Base-by-base conservation (phyloP, 2,113 vertebrate genomes). In the Gallinago media region DNA sequence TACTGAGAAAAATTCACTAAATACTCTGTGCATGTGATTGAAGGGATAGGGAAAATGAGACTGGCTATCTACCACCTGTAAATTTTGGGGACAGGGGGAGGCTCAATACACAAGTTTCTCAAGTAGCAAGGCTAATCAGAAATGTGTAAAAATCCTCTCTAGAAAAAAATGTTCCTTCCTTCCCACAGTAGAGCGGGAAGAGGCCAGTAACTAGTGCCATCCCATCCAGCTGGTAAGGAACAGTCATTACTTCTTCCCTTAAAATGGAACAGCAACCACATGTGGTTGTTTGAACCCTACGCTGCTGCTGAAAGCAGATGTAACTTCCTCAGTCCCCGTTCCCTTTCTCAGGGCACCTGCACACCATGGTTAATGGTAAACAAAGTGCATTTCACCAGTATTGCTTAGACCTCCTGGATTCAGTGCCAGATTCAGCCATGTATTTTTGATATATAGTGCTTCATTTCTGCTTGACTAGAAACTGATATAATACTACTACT, bases 51-150 rank as follows among this genome's bases (percentile, higher is more conserved):
- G 23, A 75, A 78, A 72, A 68, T 13, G 62, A 76, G 19, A 87
- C 9, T 3, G 1, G 54, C n/a, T 78, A 31, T 27, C 18, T 34
- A 46, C 18, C 0, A 0, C 11, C 19, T 2, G 1, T 31, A 23
- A 4, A 9, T 40, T 74, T 68, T 54, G 52, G 15, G 0, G 0
- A 7, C 25, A 15, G 27, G 14, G 8, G 8, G 32, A 47, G 47
- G 13, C 15, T 55, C 8, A 72, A 12, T 17, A 47, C 38, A 25
- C 3, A 66, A 18, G 17, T 49, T 71, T 89, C n/a, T 93, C n/a
- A 62, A 62, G 55, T 32, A 70, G 44, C 20, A 34, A 25, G 31
- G 36, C 46, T 42, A 56, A 31, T 49, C 31, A 80, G 40, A 94
- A 84, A 80, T 22, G 27, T 66, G 52, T 10, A 58, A 75, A 75